Evolutionary conservation across 1,140 invertebrate species (phyloP).

Genomic region (Bathynomus jamesi): DNA sequence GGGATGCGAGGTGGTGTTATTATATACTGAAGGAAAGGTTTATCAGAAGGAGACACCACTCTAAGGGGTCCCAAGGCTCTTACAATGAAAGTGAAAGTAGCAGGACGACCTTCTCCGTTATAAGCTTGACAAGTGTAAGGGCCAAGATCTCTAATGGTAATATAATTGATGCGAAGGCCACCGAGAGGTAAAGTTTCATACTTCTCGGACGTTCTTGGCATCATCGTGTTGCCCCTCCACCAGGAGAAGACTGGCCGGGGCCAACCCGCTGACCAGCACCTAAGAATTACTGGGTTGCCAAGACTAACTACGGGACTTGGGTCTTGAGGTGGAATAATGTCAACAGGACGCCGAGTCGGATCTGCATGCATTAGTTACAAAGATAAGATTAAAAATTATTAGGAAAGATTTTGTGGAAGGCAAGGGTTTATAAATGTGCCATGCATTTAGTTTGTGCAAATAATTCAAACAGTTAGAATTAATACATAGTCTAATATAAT

Average conservation of each 20-base stretch:
- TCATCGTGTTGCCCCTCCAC: constrained; percentile 70
- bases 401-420: too few species aligned
- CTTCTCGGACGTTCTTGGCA: constrained; percentile 57
- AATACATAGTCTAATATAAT: too few species aligned
- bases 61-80: constrained; percentile 57
- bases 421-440: too few species aligned
- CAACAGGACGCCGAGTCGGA: not conserved
- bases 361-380: not conserved
- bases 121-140: constrained; percentile 77
- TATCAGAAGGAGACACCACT: constrained; percentile 42
- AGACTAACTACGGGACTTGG: constrained; percentile 59
- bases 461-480: too few species aligned
- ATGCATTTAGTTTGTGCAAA: too few species aligned
- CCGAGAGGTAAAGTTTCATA: constrained; percentile 67
- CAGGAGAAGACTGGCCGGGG: constrained; percentile 72
- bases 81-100: constrained; percentile 62
- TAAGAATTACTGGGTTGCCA: constrained; percentile 58
- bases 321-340: constrained; percentile 27
- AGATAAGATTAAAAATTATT: too few species aligned
- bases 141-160: constrained; percentile 63
- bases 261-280: constrained; percentile 74
- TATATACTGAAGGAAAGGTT: constrained; percentile 24
- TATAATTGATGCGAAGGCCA: constrained; percentile 60
- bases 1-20: not conserved
- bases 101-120: constrained; percentile 67